Evolutionary conservation across 2,888 invertebrate species (phyloP), one percentile per base, ranked within the genome.

Genomic region (Aricia artaxerxes): DNA sequence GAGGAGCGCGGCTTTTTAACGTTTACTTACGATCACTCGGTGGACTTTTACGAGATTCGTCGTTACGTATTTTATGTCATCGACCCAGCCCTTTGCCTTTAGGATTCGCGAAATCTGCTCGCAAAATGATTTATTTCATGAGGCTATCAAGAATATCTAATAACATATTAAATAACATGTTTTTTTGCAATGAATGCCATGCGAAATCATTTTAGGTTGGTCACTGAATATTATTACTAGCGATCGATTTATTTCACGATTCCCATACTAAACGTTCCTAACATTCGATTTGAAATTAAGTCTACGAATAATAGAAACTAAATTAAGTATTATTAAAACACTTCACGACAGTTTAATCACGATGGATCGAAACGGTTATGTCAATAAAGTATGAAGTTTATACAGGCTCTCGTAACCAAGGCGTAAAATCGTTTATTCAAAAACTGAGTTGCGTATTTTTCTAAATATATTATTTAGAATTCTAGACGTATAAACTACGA

Each of bases 1-100:
- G 91, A 88, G 85, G 88, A 89, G 89, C 91, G 91, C 88, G 91
- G 92, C 90, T 92, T 93, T 92, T 92, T 91, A 92, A 92, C 91
- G 92, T 92, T 92, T 90, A 90, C 91, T 90, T 89, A 89, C 91
- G 89, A 92, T 88, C 88, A 87, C 87, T 91, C 85, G 86, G 78
- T 87, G 88, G 89, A 89, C 88, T 92, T 94, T 93, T 93, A 93
- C 89, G 92, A 90, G 90, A 90, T 90, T 89, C 88, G 87, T 88
- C 88, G 89, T 87, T 88, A 87, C 86, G 89, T 89, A 87, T 88
- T 91, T 91, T 90, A 91, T 90, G 87, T 86, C 87, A 82, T 86
- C 86, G 86, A 85, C 86, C 83, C 82, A 83, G 85, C 84, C 85
- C 84, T 83, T 85, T 88, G 88, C 88, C 86, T 78, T 78, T 69